phyloP scores from a whole-genome alignment of 2,113 vertebrate species.

The Clarias gariepinus region DNA sequence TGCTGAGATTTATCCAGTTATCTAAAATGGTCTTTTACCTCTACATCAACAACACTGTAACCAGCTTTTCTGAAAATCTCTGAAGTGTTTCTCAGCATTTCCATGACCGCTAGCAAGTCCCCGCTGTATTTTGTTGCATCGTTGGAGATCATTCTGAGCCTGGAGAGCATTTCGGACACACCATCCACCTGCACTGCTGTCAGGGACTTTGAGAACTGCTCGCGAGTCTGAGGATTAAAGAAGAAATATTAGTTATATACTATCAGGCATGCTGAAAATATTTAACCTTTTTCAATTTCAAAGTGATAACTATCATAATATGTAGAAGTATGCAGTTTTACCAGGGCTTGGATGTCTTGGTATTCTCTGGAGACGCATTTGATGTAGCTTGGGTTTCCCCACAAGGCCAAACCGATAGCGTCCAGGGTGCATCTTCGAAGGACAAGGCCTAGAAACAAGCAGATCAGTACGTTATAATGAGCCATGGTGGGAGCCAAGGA shows the following conservation, averaged over 20 bases:
- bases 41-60: slow-evolving; percentile 83
- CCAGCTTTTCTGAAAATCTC: slow-evolving; percentile 86
- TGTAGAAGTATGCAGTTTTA: slow-evolving; percentile 62
- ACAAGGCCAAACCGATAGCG: slow-evolving; percentile 90
- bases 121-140: slow-evolving; percentile 93
- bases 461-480: slow-evolving; percentile 17
- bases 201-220: slow-evolving; percentile 86
- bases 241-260: neutral
- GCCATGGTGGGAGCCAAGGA: neutral
- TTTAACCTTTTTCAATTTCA: neutral
- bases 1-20: neutral
- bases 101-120: slow-evolving; percentile 88
- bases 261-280: neutral
- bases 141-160: slow-evolving; percentile 87
- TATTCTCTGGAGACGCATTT: slow-evolving; percentile 95
- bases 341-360: slow-evolving; percentile 90
- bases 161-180: slow-evolving; percentile 87
- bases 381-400: slow-evolving; percentile 91
- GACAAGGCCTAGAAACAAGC: slow-evolving; percentile 80
- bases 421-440: slow-evolving; percentile 88
- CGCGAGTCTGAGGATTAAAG: slow-evolving; percentile 75
- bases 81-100: slow-evolving; percentile 88
- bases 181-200: slow-evolving; percentile 81
- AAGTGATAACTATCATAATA: neutral
- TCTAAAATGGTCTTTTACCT: slow-evolving; percentile 71